phyloP scores from a whole-genome alignment of 2,888 invertebrate genomes.

The Acleris emargana region DNA sequence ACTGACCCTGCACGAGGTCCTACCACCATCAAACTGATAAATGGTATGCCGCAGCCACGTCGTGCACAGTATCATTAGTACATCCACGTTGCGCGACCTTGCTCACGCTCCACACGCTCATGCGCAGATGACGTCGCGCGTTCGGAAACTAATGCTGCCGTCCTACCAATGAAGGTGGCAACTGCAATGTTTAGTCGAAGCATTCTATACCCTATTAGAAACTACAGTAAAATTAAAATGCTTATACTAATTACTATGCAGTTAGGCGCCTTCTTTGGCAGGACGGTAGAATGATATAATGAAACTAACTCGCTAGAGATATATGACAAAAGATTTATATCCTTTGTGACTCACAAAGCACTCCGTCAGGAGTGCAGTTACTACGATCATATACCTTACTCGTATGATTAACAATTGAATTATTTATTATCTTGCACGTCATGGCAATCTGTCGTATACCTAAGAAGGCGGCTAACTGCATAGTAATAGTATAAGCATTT shows the following conservation, averaged over 20 bases:
- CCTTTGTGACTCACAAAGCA: slow-evolving; percentile 26
- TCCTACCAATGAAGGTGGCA: too few species aligned
- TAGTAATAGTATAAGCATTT: too few species aligned
- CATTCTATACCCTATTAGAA: too few species aligned
- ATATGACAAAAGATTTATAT: slow-evolving; percentile 20
- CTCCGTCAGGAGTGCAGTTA: background rate
- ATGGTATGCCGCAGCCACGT: slow-evolving; percentile 6
- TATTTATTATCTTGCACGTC: too few species aligned
- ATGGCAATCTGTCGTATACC: too few species aligned
- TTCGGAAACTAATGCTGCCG: slow-evolving; percentile 4
- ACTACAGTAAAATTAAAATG: too few species aligned
- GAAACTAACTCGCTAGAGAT: slow-evolving; percentile 4
- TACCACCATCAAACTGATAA: background rate
- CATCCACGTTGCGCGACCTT: slow-evolving; percentile 37
- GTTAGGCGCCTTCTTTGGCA: too few species aligned
- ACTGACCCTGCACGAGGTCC: too few species aligned
- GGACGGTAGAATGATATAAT: background rate
- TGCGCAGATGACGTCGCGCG: slow-evolving; percentile 40
- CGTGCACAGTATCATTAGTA: slow-evolving; percentile 24
- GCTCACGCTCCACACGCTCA: slow-evolving; percentile 29
- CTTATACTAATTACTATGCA: too few species aligned
- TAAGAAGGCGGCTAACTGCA: too few species aligned
- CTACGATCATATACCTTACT: background rate
- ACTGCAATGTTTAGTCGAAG: too few species aligned
- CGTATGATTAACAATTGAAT: too few species aligned